Evolutionary conservation across 2,888 invertebrate species (phyloP), one percentile per base, ranked within the genome.

Genomic region (Lycophotia porphyrea): DNA sequence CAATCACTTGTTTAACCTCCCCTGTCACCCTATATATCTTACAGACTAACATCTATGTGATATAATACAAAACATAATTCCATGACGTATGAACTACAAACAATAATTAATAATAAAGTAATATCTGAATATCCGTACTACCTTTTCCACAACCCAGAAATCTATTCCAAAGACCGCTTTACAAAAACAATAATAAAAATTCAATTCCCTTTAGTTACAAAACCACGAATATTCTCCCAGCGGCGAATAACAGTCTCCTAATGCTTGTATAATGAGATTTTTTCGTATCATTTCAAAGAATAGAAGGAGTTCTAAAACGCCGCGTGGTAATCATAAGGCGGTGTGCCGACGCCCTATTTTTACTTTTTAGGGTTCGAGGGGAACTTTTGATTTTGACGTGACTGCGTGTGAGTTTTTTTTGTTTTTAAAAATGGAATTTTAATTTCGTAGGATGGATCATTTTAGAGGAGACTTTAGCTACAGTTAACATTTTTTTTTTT

Each of bases 251-350:
- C 78, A 76, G 67, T 74, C 71, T 72, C 74, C 74, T 89, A 88
- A 91, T 89, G 85, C 74, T 82, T 86, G 78, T 87, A 87, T 89
- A 88, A 91, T 90, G 88, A 88, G 85, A 78, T 87, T 89, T 90
- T 88, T 88, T 87, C 81, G 69, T 83, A 84, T 81, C 82, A 80
- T 84, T 86, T 84, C 87, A 81, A 84, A 85, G 81, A 88, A 88
- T 60, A 81, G 52, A 49, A 64, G 49, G 75, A 27, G 58, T 49
- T 81, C 63, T 52, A 74, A 76, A 73, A 71, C 76, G 77, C 85
- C 72, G 85, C 69, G 39, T 66, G 44, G 34, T 79, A 82, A 87
- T 89, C 82, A 85, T 78, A 85, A 77, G 80, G 82, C 78, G 78
- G 74, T 78, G 73, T 80, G 76, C 79, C 76, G 80, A 78, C 65